phyloP scores from a whole-genome alignment of 2,888 invertebrate genomes.

The Enchytraeus crypticus region DNA sequence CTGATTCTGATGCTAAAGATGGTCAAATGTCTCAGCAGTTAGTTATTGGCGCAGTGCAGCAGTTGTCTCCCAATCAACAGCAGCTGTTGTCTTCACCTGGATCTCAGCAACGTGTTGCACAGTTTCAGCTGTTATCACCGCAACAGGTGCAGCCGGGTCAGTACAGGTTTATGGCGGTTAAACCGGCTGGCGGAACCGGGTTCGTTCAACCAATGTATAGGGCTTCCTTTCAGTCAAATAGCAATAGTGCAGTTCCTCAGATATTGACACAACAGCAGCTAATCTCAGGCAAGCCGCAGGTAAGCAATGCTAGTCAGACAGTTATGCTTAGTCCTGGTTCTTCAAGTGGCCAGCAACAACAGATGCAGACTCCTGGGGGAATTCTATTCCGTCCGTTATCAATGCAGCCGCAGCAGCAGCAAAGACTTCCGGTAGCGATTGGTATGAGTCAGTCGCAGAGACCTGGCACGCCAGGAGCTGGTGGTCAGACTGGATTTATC shows the following conservation, averaged over 20 bases:
- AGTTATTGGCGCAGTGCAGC: not conserved
- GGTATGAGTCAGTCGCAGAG: not conserved
- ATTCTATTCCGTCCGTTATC: not conserved
- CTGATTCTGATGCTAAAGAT: not conserved
- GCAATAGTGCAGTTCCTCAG: not conserved
- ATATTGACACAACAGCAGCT: not conserved
- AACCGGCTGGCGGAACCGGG: not conserved
- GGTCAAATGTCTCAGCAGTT: not conserved
- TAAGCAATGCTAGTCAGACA: no score
- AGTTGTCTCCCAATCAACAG: not conserved
- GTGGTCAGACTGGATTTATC: not conserved
- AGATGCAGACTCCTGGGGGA: not conserved
- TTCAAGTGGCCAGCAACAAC: no score
- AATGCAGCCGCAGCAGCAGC: not conserved
- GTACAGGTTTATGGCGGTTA: not conserved
- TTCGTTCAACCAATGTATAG: not conserved
- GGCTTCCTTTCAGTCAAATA: not conserved
- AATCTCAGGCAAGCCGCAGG: no score
- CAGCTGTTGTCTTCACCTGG: not conserved
- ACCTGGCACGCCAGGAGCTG: not conserved
- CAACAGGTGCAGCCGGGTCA: not conserved
- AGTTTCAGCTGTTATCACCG: not conserved
- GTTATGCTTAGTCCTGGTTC: no score
- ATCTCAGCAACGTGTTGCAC: not conserved
- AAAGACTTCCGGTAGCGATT: not conserved